Evolutionary conservation across 1,140 invertebrate genomes (phyloP), one percentile per base, ranked within the genome.

Genomic region (Pogonus chalceus): DNA sequence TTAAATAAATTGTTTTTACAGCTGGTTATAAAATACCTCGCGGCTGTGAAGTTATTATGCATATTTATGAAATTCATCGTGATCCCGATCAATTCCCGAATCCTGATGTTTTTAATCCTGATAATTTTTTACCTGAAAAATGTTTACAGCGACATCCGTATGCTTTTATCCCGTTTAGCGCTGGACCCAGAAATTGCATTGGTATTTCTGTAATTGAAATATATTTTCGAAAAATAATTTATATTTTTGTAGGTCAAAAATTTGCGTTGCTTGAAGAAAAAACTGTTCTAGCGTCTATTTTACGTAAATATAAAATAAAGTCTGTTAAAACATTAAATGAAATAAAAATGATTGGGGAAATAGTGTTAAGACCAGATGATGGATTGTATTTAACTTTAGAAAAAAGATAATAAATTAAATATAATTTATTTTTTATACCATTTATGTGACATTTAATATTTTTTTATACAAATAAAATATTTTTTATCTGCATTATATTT

Each of bases 61-160:
- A 7, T 4, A 7, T 10, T 10, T 84, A 76, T 61, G 79, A 81
- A 60, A 69, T 90, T 24, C 90, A 93, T 69, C 79, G 87, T 43
- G 74, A 85, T 52, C 69, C 77, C 4, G 80, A 89, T 57, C 76
- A 84, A 56, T 94, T 84, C 67, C 80, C 86, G 1, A 84, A 94
- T 64, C 87, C 91, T 0, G 75, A 85, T 22, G 74, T 70, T 35
- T 95, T 92, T 65, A 77, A 93, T 72, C 92, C 92, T 0, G 90
- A 94, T 56, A 83, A 91, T 65, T 95, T 94, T 74, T 71, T 89
- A 39, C 82, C 85, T 0, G 90, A 92, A 65, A 82, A 81, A 51
- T 78, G 79, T 52, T 77, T 81, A 52, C 78, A 79, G 62, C 72
- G 88, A 65, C 83, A 83, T 67, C 88, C 88, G 59, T 92, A 88